Base-by-base conservation (phyloP, 2,888 invertebrate genomes). In the Plebejus anna region DNA sequence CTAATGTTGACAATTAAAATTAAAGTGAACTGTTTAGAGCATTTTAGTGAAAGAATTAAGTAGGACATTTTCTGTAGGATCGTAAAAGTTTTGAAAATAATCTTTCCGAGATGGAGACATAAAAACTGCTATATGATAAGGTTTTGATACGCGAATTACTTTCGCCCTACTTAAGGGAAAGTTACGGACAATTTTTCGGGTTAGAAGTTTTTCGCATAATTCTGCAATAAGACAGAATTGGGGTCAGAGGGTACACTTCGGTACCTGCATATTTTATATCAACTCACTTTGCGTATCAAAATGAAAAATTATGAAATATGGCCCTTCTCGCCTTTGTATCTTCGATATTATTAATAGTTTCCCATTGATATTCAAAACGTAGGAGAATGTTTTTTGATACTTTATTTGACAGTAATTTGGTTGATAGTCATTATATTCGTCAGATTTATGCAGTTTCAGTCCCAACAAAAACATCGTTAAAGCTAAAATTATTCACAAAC, bases 141-240 rank as follows among this genome's bases (percentile, higher is more conserved):
- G 51, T 73, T 73, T 73, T 73, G 73, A 73, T 73, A 73, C 51
- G 16, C 28, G 73, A 73, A 73, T 73, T 55, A 73, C 51, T 73
- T 72, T 9, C 32, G 55, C 32, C 72, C 51, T 73, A 28, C 55
- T 73, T 73, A 73, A 73, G 73, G 73, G 32, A 55, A 73, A 73
- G 73, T 73, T 73, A 73, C 73, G 55, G 51, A 42, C 72, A 72
- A 22, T 73, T 73, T 55, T 73, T 73, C 32, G 73, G 73, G 73
- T 73, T 73, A 73, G 73, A 73, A 73, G 73, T 73, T 73, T 73
- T 32, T 73, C 55, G 73, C 73, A 73, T 73, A 73, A 73, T 73
- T 73, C 55, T 73, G 73, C 73, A 73, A 73, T 73, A 73, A 73
- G 47, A 36, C 16, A 7, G 55, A 73, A 73, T 73, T 73, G 73